Evolutionary conservation across 2,888 invertebrate species (phyloP), one percentile per base, ranked within the genome.

Genomic region (Sylvicola cinctus): DNA sequence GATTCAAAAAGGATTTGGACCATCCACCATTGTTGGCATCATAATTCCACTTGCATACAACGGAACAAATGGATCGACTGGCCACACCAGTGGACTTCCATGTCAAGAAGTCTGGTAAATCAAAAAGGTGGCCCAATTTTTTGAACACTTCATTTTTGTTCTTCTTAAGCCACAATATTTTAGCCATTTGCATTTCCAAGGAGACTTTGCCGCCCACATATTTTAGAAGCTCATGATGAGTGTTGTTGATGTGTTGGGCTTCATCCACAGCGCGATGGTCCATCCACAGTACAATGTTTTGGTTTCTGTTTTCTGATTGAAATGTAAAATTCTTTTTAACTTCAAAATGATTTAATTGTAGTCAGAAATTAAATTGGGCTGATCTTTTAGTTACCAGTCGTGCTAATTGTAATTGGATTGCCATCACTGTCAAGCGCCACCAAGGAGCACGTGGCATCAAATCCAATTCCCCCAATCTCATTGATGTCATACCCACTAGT

Each of bases 121-220:
- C 93, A 55, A 95, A 87, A 45, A 85, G 79, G 38, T 74, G 65
- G 33, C 72, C 73, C 32, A 72, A 72, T 37, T 70, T 67, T 2
- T 60, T 45, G 81, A 51, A 51, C 43, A 68, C 68, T 3, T 62
- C 50, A 1, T 66, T 54, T 8, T 81, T 50, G 58, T 79, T 64
- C 44, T 65, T 70, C 54, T 93, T 93, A 2, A 95, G 52, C 95
- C 95, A 96, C 17, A 91, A 54, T 13, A 95, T 54, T 61, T 95
- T 96, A 0, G 95, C 91, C 38, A 81, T 76, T 65, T 95, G 74
- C 91, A 95, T 95, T 66, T 95, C 95, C n/a, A 87, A 62, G 1
- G 91, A 93, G 5, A 95, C 78, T 58, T 74, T 77, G 1, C 90
- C 90, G 2, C 95, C 95, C 3, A 88, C 84, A 59, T 76, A 84